These are phyloP conservation scores for Amaurobius ferox DNA, from an alignment of 2,888 invertebrate genomes.

Conservation along the genomic window DNA sequence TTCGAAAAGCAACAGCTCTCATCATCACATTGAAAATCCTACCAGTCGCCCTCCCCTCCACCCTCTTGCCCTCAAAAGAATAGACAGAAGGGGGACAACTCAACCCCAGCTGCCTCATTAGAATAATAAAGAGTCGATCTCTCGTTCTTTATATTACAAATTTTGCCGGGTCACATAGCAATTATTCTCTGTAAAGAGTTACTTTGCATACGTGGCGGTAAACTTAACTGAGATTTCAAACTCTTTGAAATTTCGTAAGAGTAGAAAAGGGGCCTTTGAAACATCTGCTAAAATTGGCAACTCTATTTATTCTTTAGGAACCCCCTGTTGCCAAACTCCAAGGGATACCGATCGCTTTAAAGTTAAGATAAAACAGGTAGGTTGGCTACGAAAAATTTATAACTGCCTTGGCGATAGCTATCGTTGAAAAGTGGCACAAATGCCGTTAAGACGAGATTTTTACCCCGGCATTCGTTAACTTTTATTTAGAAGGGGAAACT, in stretches of 20 bases:
- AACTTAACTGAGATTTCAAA: constrained; percentile 23
- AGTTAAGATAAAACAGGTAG: too few species aligned
- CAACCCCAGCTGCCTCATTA: constrained; percentile 50
- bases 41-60: neutral
- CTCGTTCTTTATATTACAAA: constrained; percentile 44
- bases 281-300: constrained; percentile 45
- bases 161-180: constrained; percentile 43
- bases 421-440: too few species aligned
- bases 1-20: constrained; percentile 7
- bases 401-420: too few species aligned
- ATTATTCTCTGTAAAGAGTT: constrained; percentile 58
- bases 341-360: too few species aligned
- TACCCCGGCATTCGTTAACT: too few species aligned
- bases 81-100: neutral
- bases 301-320: constrained; percentile 8
- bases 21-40: constrained; percentile 4
- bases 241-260: neutral
- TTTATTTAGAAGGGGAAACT: too few species aligned
- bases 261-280: neutral
- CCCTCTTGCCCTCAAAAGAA: neutral
- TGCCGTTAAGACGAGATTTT: too few species aligned
- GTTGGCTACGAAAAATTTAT: too few species aligned
- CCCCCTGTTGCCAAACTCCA: constrained; percentile 27
- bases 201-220: constrained; percentile 41
- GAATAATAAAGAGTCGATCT: constrained; percentile 45